Base-by-base conservation (phyloP, 1,140 invertebrate genomes). In the Heliconius melpomene region DNA sequence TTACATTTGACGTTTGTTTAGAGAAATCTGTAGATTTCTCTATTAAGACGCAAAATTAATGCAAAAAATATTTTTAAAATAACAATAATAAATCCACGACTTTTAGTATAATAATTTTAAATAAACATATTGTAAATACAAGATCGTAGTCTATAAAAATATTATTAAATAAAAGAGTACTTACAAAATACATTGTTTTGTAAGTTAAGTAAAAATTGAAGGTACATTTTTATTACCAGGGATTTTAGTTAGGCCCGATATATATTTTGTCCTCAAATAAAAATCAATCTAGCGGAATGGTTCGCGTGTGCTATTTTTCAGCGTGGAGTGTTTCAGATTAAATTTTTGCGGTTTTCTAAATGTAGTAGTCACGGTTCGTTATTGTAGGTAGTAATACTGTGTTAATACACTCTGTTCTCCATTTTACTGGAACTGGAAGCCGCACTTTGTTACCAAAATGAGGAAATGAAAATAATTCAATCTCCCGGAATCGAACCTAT, bases 291-390 rank as follows among this genome's bases (percentile, higher is more conserved):
- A 81, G 57, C 16, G 60, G 60, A 77, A 72, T 36, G 52, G 74
- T 50, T 40, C 23, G 60, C 46, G 74, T 70, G 26, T 50, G 52
- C 36, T 46, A 77, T 77, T 81, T 74, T 60, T 74, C 36, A 23
- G 74, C 40, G 66, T 74, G 50, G 23, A 70, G 26, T 74, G 50
- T 52, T 52, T 54, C 72, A 54, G 79, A 80, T 80, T 77, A 77
- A 71, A 74, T 80, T 81, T 81, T 81, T 74, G 79, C 72, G 75
- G 75, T 74, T 72, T 79, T 40, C 74, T 66, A 52, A 52, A 52
- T 52, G 20, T 20, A 20, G 7, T 52, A 52, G 50, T 50, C 16
- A 52, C 18, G 50, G 16, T 20, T 0, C 16, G 6, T 20, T 20
- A 52, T 18, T 20, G 18, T 20, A 52, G 6, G 0, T 20, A 52